Evolutionary conservation across 35 echinoderm and acorn worm genomes (phyloP), one percentile per base, ranked within the genome.

Genomic region (Antedon bifida): DNA sequence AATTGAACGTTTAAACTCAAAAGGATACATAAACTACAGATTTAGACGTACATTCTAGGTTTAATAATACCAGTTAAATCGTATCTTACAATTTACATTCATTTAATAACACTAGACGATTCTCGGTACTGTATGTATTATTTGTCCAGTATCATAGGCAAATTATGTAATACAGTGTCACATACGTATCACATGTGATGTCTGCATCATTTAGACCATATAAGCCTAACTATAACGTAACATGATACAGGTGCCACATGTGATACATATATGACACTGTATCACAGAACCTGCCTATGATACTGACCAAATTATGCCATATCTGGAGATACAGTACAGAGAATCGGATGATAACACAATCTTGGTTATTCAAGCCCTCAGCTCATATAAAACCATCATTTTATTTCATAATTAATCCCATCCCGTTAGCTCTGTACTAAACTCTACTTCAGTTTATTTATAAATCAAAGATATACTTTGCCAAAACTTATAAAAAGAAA

Each of bases 401-500:
- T 64, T 64, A 64, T 64, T 12, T 64, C 51, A 19, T 42, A 42
- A 42, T 11, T 64, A 64, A 16, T 23, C 51, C 51, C 51, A 19
- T 64, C 51, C 19, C 51, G 26, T 12, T 64, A 64, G 51, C 51
- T 64, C 23, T 23, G 19, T 21, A 64, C 51, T 64, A 64, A 12
- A 23, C 5, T 26, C 26, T 64, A 64, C 26, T 64, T 21, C 26
- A 64, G n/a, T n/a, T n/a, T 64, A 64, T 21, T 42, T 42, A 42
- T 42, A 14, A 42, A 42, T 42, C 38, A 42, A 42, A 42, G 38
- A 7, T 14, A 42, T 21, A 19, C 1, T 1, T 8, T 64, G 51
- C 51, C 51, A 64, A 64, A 64, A 64, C 51, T 64, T 64, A 64
- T 64, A 64, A 64, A 64, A n/a, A n/a, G n/a, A n/a, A n/a, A 64